Conservation (phyloP, 2,113 vertebrate genomes). For the Pseudorhombus dupliciocellatus region DNA sequence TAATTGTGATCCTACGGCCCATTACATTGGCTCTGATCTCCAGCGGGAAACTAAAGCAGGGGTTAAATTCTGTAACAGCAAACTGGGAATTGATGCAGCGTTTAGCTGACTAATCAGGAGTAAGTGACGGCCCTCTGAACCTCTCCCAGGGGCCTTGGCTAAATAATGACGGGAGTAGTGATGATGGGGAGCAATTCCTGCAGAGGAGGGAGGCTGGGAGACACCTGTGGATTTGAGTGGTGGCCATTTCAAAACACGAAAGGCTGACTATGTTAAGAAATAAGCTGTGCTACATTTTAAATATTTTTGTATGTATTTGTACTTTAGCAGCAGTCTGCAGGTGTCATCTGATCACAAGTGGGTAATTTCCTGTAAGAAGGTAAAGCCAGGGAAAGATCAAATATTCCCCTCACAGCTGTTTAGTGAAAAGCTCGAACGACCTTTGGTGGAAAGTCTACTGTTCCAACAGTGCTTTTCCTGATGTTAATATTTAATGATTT, state of each 20-base stretch:
- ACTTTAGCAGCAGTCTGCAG: not conserved
- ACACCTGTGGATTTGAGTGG: not conserved
- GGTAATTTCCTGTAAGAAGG: not conserved
- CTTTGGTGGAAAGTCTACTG: not conserved
- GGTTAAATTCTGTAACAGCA: slow-evolving; percentile 35
- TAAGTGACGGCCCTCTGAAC: slow-evolving; percentile 18
- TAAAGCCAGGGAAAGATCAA: not conserved
- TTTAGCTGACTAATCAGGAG: slow-evolving; percentile 45
- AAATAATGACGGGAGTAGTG: not conserved
- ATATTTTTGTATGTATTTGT: not conserved
- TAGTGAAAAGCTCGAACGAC: not conserved
- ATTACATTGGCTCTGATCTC: slow-evolving; percentile 40
- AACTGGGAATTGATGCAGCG: slow-evolving; percentile 21
- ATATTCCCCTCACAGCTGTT: not conserved
- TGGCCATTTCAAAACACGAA: not conserved
- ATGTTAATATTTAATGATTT: slow-evolving; percentile 18
- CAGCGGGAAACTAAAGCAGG: not conserved
- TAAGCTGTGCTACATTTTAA: too few species aligned
- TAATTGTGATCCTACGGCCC: slow-evolving; percentile 60
- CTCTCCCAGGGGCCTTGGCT: not conserved
- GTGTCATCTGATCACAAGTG: too few species aligned
- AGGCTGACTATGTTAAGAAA: not conserved
- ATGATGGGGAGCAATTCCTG: slow-evolving; percentile 6
- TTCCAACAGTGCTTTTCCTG: not conserved
- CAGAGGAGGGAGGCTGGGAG: not conserved